Evolutionary conservation across 35 echinoderm and acorn worm species (phyloP).

Genomic region (Apostichopus parvimensis): DNA sequence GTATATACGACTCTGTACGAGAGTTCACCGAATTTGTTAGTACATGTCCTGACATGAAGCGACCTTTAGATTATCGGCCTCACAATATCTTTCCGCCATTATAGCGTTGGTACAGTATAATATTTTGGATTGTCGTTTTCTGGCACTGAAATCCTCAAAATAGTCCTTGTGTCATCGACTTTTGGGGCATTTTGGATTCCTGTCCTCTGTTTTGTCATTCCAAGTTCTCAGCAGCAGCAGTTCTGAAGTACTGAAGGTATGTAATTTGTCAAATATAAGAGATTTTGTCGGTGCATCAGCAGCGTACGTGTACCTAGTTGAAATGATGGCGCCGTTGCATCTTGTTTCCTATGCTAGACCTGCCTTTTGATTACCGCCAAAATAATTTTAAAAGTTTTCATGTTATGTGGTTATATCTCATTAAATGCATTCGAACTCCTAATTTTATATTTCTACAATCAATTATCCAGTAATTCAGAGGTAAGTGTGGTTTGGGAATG

Average conservation of each 20-base stretch:
- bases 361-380: conserved; percentile 18
- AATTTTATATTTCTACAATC: background rate
- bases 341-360: conserved; percentile 20
- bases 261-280: background rate
- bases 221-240: background rate
- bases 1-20: background rate
- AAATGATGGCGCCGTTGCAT: conserved; percentile 48
- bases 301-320: conserved; percentile 6
- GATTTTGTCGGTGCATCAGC: background rate
- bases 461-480: background rate
- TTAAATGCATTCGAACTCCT: background rate
- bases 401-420: background rate
- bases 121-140: background rate
- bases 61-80: background rate
- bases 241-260: background rate
- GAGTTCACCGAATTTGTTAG: background rate
- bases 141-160: background rate
- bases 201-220: background rate
- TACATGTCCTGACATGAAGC: background rate
- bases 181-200: background rate
- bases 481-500: background rate
- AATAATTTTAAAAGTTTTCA: conserved; percentile 26
- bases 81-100: conserved; percentile 13
- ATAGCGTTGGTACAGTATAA: conserved; percentile 8
- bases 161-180: background rate